Percentiles rank a stretch among this genome's conserved stretches.
phyloP scores from a whole-genome alignment of 2,113 vertebrate species.

The Fukomys damarensis region DNA sequence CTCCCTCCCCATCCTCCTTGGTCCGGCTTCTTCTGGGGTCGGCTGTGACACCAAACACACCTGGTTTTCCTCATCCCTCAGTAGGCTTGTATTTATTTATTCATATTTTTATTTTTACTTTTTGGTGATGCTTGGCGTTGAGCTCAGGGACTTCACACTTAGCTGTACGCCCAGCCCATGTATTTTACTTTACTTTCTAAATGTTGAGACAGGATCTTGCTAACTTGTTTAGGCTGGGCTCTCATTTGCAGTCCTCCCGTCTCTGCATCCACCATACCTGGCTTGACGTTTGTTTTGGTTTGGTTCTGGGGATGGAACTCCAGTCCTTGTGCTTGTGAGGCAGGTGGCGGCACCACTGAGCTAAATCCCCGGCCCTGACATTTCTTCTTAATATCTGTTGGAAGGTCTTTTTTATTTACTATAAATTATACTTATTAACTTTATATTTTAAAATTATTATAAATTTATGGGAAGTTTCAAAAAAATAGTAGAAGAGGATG shows the following conservation, averaged over 20 bases:
- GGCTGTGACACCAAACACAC: background rate
- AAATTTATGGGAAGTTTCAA: background rate
- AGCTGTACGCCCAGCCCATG: background rate
- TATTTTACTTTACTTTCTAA: background rate
- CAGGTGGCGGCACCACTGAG: too few relatives aligned
- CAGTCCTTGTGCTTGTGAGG: too few relatives aligned
- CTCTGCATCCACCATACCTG: background rate
- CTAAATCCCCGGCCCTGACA: too few relatives aligned
- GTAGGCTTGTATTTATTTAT: background rate
- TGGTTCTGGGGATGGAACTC: too few relatives aligned
- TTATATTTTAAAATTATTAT: slow-evolving; percentile 41
- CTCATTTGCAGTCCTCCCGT: background rate
- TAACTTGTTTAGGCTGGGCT: background rate
- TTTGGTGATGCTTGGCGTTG: background rate
- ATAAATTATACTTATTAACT: background rate
- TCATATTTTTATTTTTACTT: background rate
- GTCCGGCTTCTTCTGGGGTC: background rate
- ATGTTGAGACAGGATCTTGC: background rate
- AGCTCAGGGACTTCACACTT: background rate
- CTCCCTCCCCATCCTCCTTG: background rate
- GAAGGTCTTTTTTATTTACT: background rate
- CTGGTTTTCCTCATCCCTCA: background rate
- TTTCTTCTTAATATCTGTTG: background rate
- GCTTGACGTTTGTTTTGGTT: too few relatives aligned
- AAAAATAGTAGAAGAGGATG: background rate